Conservation (phyloP, 1,140 invertebrate genomes). For the Listronotus oregonensis region DNA sequence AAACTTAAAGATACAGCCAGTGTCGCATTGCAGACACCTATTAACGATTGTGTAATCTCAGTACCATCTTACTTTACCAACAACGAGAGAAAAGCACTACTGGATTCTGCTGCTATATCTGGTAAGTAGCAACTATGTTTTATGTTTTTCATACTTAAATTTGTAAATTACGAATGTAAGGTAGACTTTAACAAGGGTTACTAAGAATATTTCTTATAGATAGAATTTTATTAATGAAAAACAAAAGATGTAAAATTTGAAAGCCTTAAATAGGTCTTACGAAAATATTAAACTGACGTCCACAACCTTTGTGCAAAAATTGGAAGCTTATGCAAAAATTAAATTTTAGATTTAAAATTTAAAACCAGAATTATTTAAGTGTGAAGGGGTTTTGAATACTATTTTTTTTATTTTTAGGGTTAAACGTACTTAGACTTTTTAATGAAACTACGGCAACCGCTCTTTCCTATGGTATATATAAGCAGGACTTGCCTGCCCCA, state of each 20-base stretch:
- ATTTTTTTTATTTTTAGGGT: slow-evolving; percentile 59
- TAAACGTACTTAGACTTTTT: slow-evolving; percentile 93
- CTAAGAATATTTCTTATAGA: too few relatives aligned
- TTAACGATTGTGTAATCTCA: slow-evolving; percentile 97
- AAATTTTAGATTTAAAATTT: too few relatives aligned
- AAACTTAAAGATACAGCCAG: slow-evolving; percentile 94
- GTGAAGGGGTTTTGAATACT: too few relatives aligned
- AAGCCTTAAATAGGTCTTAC: too few relatives aligned
- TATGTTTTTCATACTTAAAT: not conserved
- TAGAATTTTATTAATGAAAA: too few relatives aligned
- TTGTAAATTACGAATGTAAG: too few relatives aligned
- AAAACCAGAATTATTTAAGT: too few relatives aligned
- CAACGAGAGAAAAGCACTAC: slow-evolving; percentile 85
- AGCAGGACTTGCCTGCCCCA: slow-evolving; percentile 86
- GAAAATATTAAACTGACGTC: too few relatives aligned
- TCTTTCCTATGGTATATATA: slow-evolving; percentile 95
- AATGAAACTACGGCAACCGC: slow-evolving; percentile 97
- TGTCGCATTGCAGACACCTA: slow-evolving; percentile 82
- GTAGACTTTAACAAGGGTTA: too few relatives aligned
- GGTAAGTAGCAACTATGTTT: slow-evolving; percentile 52
- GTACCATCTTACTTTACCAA: slow-evolving; percentile 96
- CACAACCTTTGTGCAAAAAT: too few relatives aligned
- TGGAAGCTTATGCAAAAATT: too few relatives aligned
- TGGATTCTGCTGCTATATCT: slow-evolving; percentile 86
- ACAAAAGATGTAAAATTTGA: too few relatives aligned